phyloP scores from a whole-genome alignment of 2,113 vertebrate species.

The Mixornis gularis region DNA sequence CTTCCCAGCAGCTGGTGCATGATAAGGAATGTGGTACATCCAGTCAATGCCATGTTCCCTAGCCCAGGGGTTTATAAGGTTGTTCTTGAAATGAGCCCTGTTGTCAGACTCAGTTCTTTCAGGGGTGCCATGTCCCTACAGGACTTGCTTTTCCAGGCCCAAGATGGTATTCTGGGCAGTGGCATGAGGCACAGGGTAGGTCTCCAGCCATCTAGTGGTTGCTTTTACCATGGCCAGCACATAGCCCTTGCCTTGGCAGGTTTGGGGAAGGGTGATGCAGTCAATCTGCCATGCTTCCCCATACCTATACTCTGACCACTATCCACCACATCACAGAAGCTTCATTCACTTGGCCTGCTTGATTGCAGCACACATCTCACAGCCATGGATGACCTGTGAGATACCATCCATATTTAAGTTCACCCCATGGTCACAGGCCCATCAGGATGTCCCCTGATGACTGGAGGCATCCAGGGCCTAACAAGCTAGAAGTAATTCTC shows the following conservation, averaged over 20 bases:
- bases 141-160: neutral
- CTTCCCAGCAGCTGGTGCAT: neutral
- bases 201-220: neutral
- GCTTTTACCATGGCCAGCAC: neutral
- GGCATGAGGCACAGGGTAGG: neutral
- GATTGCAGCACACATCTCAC: accelerated
- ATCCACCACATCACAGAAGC: neutral
- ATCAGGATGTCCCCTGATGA: accelerated
- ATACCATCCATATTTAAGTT: neutral
- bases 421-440: neutral
- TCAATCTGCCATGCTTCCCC: neutral
- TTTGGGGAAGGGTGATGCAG: neutral
- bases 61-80: no score
- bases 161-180: accelerated
- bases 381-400: neutral
- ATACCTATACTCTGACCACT: neutral
- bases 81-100: neutral
- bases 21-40: neutral
- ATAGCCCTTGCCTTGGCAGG: accelerated
- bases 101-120: neutral
- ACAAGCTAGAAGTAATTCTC: neutral
- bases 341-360: neutral
- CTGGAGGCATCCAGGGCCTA: accelerated
- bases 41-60: neutral
- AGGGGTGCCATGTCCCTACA: neutral